phyloP scores from a whole-genome alignment of 1,140 invertebrate genomes.

The Eufriesea mexicana region DNA sequence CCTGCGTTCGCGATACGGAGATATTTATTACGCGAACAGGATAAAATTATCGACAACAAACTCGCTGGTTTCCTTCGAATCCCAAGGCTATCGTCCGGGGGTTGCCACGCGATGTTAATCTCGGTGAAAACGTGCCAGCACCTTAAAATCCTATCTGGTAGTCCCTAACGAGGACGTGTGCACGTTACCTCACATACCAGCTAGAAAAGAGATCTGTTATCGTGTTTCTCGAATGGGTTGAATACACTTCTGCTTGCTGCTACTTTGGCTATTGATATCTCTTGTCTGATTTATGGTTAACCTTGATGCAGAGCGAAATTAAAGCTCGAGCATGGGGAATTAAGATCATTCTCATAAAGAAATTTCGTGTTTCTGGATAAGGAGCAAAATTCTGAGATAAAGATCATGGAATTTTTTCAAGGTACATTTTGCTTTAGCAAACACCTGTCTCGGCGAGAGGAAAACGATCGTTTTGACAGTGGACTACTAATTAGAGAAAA shows the following conservation, averaged over 20 bases:
- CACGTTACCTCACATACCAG: background rate
- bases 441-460: background rate
- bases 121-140: background rate
- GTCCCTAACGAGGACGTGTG: background rate
- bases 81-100: slow-evolving; percentile 10
- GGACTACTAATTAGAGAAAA: background rate
- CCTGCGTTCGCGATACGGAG: background rate
- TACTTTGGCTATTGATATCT: background rate
- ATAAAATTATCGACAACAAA: slow-evolving; percentile 39
- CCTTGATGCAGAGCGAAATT: too few species aligned
- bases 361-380: too few species aligned
- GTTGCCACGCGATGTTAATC: slow-evolving; percentile 8
- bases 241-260: background rate
- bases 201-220: background rate
- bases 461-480: background rate
- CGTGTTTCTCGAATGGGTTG: background rate
- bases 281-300: too few species aligned
- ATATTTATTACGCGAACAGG: slow-evolving; percentile 34
- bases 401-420: too few species aligned
- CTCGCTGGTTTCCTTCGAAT: slow-evolving; percentile 1
- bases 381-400: too few species aligned
- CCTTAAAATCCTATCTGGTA: background rate
- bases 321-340: too few species aligned
- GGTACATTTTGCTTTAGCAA: background rate
- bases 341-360: too few species aligned